A percentile compares a stretch with the other conserved stretches of the same genome.
Conservation (phyloP, 2,888 invertebrate species). For the Apamea crenata region DNA sequence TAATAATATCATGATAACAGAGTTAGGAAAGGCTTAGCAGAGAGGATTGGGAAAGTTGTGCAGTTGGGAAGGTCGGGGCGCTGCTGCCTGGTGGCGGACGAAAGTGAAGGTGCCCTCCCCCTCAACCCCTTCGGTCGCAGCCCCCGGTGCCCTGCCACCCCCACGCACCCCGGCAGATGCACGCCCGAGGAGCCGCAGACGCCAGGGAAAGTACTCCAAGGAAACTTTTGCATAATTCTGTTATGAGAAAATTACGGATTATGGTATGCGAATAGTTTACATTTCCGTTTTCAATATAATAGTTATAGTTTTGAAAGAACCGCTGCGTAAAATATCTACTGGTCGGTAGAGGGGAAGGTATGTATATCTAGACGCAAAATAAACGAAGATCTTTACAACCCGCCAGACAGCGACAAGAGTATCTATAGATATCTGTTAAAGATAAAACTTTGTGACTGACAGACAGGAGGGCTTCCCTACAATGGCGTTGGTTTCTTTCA, state of each 20-base stretch:
- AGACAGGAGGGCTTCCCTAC: slow-evolving; percentile 10
- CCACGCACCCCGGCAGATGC: slow-evolving; percentile 66
- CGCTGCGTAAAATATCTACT: slow-evolving; percentile 4
- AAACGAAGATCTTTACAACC: slow-evolving; percentile 4
- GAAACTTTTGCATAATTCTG: slow-evolving; percentile 64
- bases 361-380: neutral
- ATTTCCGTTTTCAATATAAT: slow-evolving; percentile 16
- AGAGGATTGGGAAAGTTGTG: slow-evolving; percentile 78
- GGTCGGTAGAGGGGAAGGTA: neutral
- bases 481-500: slow-evolving; percentile 1
- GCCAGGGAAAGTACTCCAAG: slow-evolving; percentile 78
- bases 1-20: slow-evolving; percentile 63
- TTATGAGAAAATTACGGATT: slow-evolving; percentile 54
- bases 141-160: slow-evolving; percentile 43
- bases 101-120: slow-evolving; percentile 82
- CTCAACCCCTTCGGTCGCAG: slow-evolving; percentile 57
- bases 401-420: slow-evolving; percentile 9
- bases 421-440: neutral
- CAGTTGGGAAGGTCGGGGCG: slow-evolving; percentile 75
- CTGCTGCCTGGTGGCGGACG: slow-evolving; percentile 71
- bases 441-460: slow-evolving; percentile 25
- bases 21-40: slow-evolving; percentile 69
- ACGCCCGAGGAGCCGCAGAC: slow-evolving; percentile 76
- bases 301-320: neutral
- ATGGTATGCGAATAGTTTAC: slow-evolving; percentile 50